Evolutionary conservation across 2,797 vertebrate species (phyloP).

Genomic region (Amphiprion clarkii): DNA sequence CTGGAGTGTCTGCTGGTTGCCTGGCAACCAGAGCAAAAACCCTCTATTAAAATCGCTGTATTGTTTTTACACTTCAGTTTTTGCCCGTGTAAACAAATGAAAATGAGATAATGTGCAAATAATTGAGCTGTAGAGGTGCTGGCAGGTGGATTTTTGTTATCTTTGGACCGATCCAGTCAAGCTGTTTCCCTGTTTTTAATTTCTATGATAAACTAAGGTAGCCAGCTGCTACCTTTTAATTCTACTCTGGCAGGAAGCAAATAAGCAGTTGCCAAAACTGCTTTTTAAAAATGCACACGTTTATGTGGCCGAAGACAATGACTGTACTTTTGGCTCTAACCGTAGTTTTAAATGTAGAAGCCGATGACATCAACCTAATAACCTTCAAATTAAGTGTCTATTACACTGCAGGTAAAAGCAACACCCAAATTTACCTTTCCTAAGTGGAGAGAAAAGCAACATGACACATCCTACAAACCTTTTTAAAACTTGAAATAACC

Average conservation of each 20-base stretch:
- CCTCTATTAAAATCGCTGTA: not conserved
- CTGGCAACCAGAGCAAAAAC: conserved; percentile 13
- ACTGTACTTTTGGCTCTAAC: not conserved
- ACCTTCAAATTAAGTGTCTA: not conserved
- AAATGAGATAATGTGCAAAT: conserved; percentile 2
- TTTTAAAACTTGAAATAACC: too few species aligned
- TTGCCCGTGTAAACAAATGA: not conserved
- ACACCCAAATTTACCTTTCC: too few species aligned
- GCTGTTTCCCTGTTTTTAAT: not conserved
- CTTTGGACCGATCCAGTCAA: not conserved
- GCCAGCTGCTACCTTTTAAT: conserved; percentile 6
- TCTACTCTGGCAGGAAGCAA: not conserved
- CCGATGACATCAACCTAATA: not conserved
- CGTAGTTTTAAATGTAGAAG: not conserved
- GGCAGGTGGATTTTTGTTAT: not conserved
- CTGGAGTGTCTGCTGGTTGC: not conserved
- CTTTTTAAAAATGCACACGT: not conserved
- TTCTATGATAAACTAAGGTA: conserved; percentile 5
- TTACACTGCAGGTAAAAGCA: too few species aligned
- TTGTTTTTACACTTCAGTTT: not conserved
- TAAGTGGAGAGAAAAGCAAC: too few species aligned
- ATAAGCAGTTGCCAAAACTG: too few species aligned
- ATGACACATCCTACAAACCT: too few species aligned
- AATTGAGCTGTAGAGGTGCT: not conserved
- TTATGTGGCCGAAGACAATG: not conserved